phyloP scores from a whole-genome alignment of 2,113 vertebrate genomes.

The Megaptera novaeangliae region DNA sequence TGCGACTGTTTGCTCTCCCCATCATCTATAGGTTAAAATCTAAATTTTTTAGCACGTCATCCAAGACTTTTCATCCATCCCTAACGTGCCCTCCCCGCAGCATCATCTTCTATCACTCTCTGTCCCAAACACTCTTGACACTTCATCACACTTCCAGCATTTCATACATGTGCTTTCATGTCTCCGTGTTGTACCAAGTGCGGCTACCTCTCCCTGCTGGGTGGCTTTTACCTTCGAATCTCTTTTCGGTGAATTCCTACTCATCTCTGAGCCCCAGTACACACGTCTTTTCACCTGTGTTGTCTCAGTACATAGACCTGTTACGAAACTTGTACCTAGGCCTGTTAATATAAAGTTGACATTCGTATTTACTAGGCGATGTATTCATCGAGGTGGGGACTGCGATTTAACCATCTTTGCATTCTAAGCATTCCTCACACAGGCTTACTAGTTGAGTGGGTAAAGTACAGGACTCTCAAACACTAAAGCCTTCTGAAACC shows the following conservation, averaged over 20 bases:
- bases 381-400: neutral
- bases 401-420: neutral
- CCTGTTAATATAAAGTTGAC: neutral
- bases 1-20: neutral
- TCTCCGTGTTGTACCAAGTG: neutral
- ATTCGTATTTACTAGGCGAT: neutral
- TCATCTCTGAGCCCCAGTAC: neutral
- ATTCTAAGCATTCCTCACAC: neutral
- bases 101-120: neutral
- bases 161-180: neutral
- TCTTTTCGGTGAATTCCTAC: neutral
- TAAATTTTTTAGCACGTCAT: neutral
- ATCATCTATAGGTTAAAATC: neutral
- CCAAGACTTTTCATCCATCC: neutral
- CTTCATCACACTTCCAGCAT: no score
- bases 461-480: neutral
- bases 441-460: neutral
- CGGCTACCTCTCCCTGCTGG: neutral
- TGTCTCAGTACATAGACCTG: neutral
- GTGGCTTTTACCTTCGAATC: neutral
- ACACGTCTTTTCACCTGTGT: neutral
- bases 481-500: neutral
- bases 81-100: fast-evolving
- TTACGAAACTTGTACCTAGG: neutral
- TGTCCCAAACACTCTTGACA: neutral